Percentiles rank a stretch among this genome's conserved stretches.
Evolutionary conservation across 2,113 vertebrate genomes (phyloP).

Genomic region (Cynoglossus semilaevis): DNA sequence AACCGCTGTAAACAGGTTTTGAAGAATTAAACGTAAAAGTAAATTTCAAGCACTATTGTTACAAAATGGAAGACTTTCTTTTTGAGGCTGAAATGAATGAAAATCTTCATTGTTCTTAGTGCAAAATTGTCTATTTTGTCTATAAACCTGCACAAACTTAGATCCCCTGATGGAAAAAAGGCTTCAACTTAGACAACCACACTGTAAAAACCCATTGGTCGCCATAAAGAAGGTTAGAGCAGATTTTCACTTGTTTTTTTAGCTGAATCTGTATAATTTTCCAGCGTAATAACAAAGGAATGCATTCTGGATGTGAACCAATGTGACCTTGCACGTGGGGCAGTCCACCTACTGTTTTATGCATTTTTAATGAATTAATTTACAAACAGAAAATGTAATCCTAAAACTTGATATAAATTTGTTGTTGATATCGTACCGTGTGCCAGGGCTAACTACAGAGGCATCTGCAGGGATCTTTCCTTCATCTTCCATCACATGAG

Average conservation of each 20-base stretch:
- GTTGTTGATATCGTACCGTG: slow-evolving; percentile 40
- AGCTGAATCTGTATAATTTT: slow-evolving; percentile 16
- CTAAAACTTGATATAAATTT: slow-evolving; percentile 33
- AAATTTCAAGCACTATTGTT: too few relatives aligned
- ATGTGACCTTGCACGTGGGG: slow-evolving; percentile 8
- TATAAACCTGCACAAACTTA: too few relatives aligned
- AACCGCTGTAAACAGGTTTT: too few relatives aligned
- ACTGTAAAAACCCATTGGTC: too few relatives aligned
- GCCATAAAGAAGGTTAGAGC: too few relatives aligned
- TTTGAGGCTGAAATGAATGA: too few relatives aligned
- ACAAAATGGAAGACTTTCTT: too few relatives aligned
- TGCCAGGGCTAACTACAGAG: slow-evolving; percentile 16
- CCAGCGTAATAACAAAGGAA: slow-evolving; percentile 10
- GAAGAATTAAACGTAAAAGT: too few relatives aligned
- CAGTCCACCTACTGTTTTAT: background rate
- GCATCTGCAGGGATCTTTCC: slow-evolving; percentile 23
- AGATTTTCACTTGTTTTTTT: slow-evolving; percentile 1
- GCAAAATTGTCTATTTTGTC: too few relatives aligned
- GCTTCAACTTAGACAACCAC: too few relatives aligned
- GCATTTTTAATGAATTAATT: slow-evolving; percentile 25
- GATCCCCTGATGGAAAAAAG: too few relatives aligned
- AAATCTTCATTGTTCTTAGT: too few relatives aligned
- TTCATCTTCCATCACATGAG: background rate
- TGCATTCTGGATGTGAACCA: background rate
- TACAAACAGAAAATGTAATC: slow-evolving; percentile 9